Evolutionary conservation across 2,888 invertebrate species (phyloP).

Genomic region (Leucophenga montana): DNA sequence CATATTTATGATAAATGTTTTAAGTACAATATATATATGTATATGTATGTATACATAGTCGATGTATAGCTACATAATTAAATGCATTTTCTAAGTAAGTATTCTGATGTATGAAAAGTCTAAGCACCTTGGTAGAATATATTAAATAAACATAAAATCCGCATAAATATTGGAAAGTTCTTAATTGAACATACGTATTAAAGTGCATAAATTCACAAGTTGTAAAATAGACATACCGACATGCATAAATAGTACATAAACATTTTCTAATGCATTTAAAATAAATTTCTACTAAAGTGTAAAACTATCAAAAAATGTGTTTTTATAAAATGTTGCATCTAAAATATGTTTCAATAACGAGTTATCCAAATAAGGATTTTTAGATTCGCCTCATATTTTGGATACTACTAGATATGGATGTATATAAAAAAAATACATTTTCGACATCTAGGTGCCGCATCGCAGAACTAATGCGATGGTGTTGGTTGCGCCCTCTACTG

Average conservation of each 20-base stretch:
- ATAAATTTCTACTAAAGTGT: background rate
- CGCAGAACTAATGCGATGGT: too few relatives aligned
- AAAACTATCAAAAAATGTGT: too few relatives aligned
- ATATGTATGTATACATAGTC: too few relatives aligned
- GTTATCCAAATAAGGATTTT: too few relatives aligned
- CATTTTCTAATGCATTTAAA: conserved; percentile 24
- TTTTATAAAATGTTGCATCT: too few relatives aligned
- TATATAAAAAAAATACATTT: too few relatives aligned
- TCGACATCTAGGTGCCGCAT: too few relatives aligned
- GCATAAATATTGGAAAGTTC: background rate
- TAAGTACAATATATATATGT: background rate
- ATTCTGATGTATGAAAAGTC: background rate
- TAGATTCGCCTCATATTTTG: too few relatives aligned
- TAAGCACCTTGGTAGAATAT: background rate
- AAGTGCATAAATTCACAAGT: background rate
- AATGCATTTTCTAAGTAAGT: conserved; percentile 20
- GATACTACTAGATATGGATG: too few relatives aligned
- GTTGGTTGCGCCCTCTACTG: too few relatives aligned
- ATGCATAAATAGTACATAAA: conserved; percentile 16
- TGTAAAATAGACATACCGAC: background rate
- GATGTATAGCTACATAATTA: too few relatives aligned
- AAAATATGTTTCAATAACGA: too few relatives aligned
- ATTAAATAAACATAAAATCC: background rate
- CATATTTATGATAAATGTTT: conserved; percentile 1
- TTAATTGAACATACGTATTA: background rate